A percentile compares a stretch with the other conserved stretches of the same genome.
phyloP scores from a whole-genome alignment of 2,797 vertebrate species.

The Oryzias dopingdopingensis region DNA sequence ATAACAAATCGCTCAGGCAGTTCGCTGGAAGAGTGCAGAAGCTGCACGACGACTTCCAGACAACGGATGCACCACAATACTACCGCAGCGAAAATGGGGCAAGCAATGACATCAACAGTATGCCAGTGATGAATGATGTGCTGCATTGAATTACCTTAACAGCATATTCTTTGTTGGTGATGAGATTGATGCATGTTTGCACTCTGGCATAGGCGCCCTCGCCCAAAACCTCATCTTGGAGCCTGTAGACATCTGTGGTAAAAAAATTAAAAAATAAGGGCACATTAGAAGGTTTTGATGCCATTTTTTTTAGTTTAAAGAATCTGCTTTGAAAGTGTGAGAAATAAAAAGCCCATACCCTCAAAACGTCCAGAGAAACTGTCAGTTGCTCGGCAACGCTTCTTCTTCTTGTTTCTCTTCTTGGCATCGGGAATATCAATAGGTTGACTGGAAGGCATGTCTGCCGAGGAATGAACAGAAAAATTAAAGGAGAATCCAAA shows the following conservation, averaged over 20 bases:
- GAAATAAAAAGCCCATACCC: conserved; percentile 72
- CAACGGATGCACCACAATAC: conserved; percentile 10
- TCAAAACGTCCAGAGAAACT: conserved; percentile 96
- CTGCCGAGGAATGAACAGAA: conserved; percentile 61
- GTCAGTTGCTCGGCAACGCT: conserved; percentile 94
- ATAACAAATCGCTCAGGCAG: conserved; percentile 46
- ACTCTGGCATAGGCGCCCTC: conserved; percentile 95
- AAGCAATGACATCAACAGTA: conserved; percentile 12
- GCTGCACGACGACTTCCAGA: conserved; percentile 36
- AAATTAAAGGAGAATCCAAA: conserved; percentile 18
- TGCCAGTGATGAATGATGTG: background rate
- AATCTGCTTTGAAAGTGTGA: background rate
- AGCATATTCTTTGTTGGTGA: conserved; percentile 97
- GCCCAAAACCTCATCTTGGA: conserved; percentile 93
- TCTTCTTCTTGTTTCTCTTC: conserved; percentile 98
- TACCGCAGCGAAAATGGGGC: too few relatives aligned
- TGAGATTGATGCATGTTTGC: conserved; percentile 93
- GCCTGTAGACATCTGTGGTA: conserved; percentile 90
- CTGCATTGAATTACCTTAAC: conserved; percentile 84
- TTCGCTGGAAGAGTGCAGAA: conserved; percentile 27
- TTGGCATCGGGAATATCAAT: conserved; percentile 97
- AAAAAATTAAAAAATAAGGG: background rate
- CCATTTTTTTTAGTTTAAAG: too few relatives aligned
- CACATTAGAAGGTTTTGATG: too few relatives aligned
- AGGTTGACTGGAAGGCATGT: conserved; percentile 91